Evolutionary conservation across 2,797 vertebrate species (phyloP), one percentile per base, ranked within the genome.

Genomic region (Betta splendens): DNA sequence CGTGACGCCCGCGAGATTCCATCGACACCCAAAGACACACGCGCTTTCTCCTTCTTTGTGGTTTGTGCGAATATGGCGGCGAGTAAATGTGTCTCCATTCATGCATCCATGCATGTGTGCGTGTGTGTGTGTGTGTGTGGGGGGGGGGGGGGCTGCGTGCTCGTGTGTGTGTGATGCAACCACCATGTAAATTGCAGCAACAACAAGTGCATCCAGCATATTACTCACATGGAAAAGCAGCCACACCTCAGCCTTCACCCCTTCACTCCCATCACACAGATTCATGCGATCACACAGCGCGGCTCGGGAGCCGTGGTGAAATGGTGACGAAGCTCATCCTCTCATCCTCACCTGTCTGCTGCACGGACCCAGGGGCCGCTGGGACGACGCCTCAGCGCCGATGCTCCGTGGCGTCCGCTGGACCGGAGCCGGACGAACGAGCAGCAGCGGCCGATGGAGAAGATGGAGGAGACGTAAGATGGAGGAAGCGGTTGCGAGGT

Each of bases 391-490:
- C 56, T 69, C 62, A 53, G 43, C 16, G 22, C 48, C 28, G 70
- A 69, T 55, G 54, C 60, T 65, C 60, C 49, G 51, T 61, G 39
- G 44, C 56, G 50, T 58, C 51, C 46, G 22, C 62, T 43, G 9
- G 66, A 32, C 59, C 68, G 20, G 64, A 35, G 44, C 56, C 37
- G 57, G 48, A 62, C n/a, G 64, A 64, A 67, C 26, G 20, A 59
- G 54, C 5, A 33, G 55, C 59, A 35, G 59, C 48, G 39, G 58
- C 3, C 35, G 25, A 18, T 61, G 51, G 59, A 33, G 61, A 87
- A 78, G 77, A 87, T 77, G 82, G 83, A 80, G 83, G 77, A 64
- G 49, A 72, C 69, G 77, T 80, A 87, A 90, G 87, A 90, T 90
- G 89, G 90, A 89, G 86, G 86, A 81, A 72, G 72, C 79, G 50